Evolutionary conservation across 2,888 invertebrate species (phyloP), one percentile per base, ranked within the genome.

Genomic region (Synergus umbraculus): DNA sequence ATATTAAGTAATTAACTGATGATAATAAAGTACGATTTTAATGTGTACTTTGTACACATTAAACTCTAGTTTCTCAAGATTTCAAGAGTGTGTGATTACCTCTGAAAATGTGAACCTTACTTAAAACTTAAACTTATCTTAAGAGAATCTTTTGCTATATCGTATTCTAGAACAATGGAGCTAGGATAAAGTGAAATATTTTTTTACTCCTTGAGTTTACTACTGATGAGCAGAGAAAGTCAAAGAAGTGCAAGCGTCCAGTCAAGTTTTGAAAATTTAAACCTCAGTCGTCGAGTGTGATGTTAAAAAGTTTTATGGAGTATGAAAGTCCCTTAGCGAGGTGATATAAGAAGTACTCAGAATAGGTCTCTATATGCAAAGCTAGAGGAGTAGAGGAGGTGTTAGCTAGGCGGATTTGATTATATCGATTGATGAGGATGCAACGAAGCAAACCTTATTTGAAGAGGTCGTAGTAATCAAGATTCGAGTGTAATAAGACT

Each of bases 341-440:
- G 73, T 54, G 54, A 73, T 54, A 73, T 73, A 73, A 73, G 73
- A 73, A 73, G 73, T 12, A 54, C 73, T 73, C 54, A 37, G 37
- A 54, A 73, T 54, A 49, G 49, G 37, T 37, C 29, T 54, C 54
- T 73, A 58, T 73, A 73, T 73, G 73, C 41, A 54, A 73, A 73
- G 37, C 73, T 18, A 41, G 54, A 49, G 54, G 37, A 54, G 41
- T 73, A 4, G 54, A 73, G 37, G 49, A 73, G 67, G 67, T 46
- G 73, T n/a, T 37, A 37, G n/a, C n/a, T 73, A 54, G 73, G 54
- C 73, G 54, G 73, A 73, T 54, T 73, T 73, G 73, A 73, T 73
- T 73, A 73, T 73, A 73, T 73, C 73, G 54, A 41, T 73, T 58
- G 54, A 73, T 73, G 41, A 73, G 54, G 73, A 73, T n/a, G 73